Conservation (phyloP, 2,113 vertebrate species). For the Melanostigma gelatinosum region DNA sequence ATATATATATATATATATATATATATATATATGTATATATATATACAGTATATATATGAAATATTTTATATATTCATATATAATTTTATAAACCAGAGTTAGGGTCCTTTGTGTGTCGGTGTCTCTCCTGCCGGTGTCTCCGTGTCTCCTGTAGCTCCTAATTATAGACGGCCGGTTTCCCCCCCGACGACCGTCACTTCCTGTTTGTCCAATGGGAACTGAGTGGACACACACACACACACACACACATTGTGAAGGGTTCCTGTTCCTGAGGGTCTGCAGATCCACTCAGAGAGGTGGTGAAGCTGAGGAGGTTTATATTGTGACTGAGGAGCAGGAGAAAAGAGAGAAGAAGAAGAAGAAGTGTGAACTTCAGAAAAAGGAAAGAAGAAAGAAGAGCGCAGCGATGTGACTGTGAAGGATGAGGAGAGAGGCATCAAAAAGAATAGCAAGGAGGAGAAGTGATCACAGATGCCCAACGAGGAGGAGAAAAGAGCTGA, state of each 20-base stretch:
- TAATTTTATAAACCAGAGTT: too few relatives aligned
- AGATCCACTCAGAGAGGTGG: constrained; percentile 63
- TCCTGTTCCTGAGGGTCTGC: constrained; percentile 71
- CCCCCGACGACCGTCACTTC: constrained; percentile 64
- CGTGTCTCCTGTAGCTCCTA: constrained; percentile 68
- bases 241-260: constrained; percentile 61
- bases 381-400: background rate
- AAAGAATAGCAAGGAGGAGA: background rate
- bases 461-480: background rate
- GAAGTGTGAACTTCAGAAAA: background rate
- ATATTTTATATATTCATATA: too few relatives aligned
- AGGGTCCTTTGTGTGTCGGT: background rate
- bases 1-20: too few relatives aligned
- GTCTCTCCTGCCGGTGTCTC: background rate
- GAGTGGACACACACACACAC: constrained; percentile 53
- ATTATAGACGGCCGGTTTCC: constrained; percentile 72
- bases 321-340: constrained; percentile 20
- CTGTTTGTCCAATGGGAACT: constrained; percentile 73
- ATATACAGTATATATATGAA: too few relatives aligned
- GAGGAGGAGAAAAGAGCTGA: constrained; percentile 30
- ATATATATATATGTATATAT: too few relatives aligned
- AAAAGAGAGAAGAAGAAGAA: background rate
- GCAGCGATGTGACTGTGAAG: constrained; percentile 51
- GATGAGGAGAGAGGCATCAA: constrained; percentile 14
- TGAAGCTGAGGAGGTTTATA: constrained; percentile 18